Evolutionary conservation across 53 echinoderm and acorn worm genomes (phyloP).

Genomic region (Zoroaster sp.): DNA sequence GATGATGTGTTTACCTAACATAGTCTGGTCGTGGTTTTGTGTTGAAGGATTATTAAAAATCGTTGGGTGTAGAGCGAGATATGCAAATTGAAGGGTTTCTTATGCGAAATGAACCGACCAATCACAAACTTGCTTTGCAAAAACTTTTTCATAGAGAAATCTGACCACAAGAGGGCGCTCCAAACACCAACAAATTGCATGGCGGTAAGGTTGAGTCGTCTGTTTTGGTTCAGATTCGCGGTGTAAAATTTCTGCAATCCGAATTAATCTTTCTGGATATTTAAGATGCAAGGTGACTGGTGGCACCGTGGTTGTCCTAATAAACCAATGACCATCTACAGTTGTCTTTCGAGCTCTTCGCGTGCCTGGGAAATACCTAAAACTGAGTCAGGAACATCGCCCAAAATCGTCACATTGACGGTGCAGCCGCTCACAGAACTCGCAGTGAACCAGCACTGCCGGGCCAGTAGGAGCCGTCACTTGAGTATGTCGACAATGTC

Average conservation of each 20-base stretch:
- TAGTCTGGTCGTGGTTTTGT: too few species aligned
- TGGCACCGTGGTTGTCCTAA: slow-evolving; percentile 24
- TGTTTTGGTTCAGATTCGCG: background rate
- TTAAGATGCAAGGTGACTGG: slow-evolving; percentile 51
- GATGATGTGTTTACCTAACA: too few species aligned
- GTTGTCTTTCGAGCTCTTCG: background rate
- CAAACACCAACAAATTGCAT: too few species aligned
- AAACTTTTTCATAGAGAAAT: background rate
- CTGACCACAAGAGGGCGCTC: background rate
- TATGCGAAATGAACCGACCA: background rate
- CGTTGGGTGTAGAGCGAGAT: too few species aligned
- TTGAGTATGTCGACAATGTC: background rate
- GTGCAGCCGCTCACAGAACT: slow-evolving; percentile 37
- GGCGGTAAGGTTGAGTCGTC: background rate
- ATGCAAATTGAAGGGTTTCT: background rate
- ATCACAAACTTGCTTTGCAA: background rate
- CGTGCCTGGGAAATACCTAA: slow-evolving; percentile 39
- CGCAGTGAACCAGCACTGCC: background rate
- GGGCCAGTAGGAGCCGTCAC: slow-evolving; percentile 11
- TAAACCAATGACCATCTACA: background rate
- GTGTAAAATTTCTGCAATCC: background rate
- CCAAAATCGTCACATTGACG: slow-evolving; percentile 63
- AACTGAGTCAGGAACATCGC: slow-evolving; percentile 37
- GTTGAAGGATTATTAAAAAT: too few species aligned
- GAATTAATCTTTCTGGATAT: background rate